A percentile compares a stretch with the other conserved stretches of the same genome.
Conservation (phyloP, 2,113 vertebrate genomes). For the Calypte anna region DNA sequence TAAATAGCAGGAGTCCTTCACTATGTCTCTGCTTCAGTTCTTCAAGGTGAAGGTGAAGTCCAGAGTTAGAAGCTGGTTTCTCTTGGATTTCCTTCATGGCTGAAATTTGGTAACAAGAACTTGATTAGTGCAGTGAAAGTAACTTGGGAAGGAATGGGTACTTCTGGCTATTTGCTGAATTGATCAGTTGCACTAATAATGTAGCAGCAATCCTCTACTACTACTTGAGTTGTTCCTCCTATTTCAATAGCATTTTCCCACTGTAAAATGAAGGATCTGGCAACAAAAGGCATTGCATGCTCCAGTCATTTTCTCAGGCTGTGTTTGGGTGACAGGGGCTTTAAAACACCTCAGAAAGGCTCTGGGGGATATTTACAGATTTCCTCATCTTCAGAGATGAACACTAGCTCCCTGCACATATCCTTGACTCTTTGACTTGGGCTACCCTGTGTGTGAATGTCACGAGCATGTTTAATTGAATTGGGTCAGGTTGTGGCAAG, state of each 20-base stretch:
- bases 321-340: not conserved
- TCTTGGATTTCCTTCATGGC: not conserved
- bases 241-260: not conserved
- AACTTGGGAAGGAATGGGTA: constrained; percentile 23
- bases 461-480: not conserved
- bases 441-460: not conserved
- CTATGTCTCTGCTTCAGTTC: not conserved
- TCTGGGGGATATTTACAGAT: not conserved
- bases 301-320: not conserved
- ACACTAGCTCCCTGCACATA: not conserved
- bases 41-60: not conserved
- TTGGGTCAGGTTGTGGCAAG: not conserved
- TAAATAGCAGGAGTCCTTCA: not conserved
- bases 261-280: not conserved
- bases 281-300: not conserved
- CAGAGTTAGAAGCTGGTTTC: not conserved
- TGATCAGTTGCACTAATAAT: constrained; percentile 25
- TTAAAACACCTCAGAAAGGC: not conserved
- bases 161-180: constrained; percentile 43
- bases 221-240: not conserved
- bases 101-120: constrained; percentile 24
- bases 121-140: constrained; percentile 31
- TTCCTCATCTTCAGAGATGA: not conserved
- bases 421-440: not conserved
- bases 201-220: not conserved